These are phyloP conservation scores for Watsonalla cultraria DNA, from an alignment of 2,888 invertebrate genomes.

Conservation along the genomic window DNA sequence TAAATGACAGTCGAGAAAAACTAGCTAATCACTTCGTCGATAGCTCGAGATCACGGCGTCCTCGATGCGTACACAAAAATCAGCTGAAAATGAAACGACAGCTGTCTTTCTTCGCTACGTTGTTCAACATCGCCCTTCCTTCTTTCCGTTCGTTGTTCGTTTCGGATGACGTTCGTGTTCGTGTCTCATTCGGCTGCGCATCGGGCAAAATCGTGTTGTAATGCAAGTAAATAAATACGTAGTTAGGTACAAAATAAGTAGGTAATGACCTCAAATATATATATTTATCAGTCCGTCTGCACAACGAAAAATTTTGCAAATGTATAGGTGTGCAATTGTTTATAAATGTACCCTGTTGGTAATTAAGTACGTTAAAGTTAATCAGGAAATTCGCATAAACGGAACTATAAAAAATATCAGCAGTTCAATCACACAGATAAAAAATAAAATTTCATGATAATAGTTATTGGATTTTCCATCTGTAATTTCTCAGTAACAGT, in stretches of 20 bases:
- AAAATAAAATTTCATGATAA: too few species aligned
- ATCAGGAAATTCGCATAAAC: not conserved
- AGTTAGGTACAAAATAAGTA: too few species aligned
- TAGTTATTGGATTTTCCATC: too few species aligned
- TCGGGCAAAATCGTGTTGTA: conserved; percentile 51
- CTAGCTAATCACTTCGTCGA: conserved; percentile 26
- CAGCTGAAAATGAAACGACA: conserved; percentile 78
- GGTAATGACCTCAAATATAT: conserved; percentile 54
- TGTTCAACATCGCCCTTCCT: conserved; percentile 52
- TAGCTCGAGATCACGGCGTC: conserved; percentile 27
- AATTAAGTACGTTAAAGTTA: too few species aligned
- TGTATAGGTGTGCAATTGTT: conserved; percentile 2
- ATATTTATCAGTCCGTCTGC: conserved; percentile 26
- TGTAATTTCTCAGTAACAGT: too few species aligned
- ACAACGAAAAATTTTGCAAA: conserved; percentile 3
- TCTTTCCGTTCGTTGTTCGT: conserved; percentile 23
- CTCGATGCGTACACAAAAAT: conserved; percentile 74
- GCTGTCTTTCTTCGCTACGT: conserved; percentile 66
- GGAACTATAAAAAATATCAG: too few species aligned
- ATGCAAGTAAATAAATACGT: conserved; percentile 6
- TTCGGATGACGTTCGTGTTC: conserved; percentile 59
- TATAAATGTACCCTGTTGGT: not conserved
- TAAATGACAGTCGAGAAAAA: conserved; percentile 9
- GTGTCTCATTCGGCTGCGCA: conserved; percentile 41
- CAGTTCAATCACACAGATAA: too few species aligned